These are phyloP conservation scores for Aptenodytes forsteri DNA, from an alignment of 2,113 vertebrate genomes.

Conservation along the genomic window DNA sequence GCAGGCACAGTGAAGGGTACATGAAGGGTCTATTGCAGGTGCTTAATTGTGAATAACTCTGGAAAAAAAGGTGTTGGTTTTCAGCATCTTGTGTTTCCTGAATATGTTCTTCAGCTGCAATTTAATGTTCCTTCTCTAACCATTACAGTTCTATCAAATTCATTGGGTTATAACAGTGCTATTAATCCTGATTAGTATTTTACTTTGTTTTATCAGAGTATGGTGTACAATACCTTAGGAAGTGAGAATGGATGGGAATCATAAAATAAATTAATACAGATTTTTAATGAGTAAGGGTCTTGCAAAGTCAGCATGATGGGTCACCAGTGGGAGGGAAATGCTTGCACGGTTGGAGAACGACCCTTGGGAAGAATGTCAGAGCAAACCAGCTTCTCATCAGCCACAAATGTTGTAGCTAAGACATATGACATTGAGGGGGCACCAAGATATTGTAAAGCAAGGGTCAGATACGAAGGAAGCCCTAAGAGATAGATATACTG, in stretches of 20 bases:
- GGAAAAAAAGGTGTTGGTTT: neutral
- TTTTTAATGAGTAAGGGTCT: neutral
- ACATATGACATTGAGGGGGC: neutral
- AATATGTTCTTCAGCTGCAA: neutral
- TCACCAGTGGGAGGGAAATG: neutral
- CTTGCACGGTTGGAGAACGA: neutral
- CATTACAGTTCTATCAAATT: neutral
- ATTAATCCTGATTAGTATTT: neutral
- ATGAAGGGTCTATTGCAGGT: neutral
- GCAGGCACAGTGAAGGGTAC: neutral
- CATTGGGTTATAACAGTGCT: neutral
- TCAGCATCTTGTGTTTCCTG: neutral
- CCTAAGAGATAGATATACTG: neutral
- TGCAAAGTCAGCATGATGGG: neutral
- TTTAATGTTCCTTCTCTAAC: neutral
- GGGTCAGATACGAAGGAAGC: neutral
- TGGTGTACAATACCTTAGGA: neutral
- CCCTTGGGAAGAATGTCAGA: neutral
- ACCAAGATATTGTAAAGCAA: neutral
- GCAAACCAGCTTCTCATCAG: neutral
- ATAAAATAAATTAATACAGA: neutral
- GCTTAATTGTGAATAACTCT: neutral
- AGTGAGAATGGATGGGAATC: neutral
- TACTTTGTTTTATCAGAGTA: neutral
- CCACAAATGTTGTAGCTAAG: neutral